A percentile compares a stretch with the other conserved stretches of the same genome.
These are phyloP conservation scores for Thymelicus sylvestris DNA, from an alignment of 2,888 invertebrate genomes.

Conservation along the genomic window DNA sequence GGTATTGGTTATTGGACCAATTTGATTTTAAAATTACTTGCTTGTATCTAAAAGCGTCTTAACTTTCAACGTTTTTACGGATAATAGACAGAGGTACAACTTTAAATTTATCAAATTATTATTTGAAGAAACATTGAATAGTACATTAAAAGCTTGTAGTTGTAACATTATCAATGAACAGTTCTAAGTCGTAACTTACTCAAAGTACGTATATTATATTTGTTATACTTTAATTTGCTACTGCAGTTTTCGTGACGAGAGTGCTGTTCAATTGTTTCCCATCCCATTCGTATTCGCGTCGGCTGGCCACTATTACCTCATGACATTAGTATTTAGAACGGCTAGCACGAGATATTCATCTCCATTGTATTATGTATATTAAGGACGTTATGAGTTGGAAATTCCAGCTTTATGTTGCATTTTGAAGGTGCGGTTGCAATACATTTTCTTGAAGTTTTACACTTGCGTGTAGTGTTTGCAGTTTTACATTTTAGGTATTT, in stretches of 20 bases:
- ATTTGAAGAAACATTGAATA: too few relatives aligned
- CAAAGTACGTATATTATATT: neutral
- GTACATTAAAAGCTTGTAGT: too few relatives aligned
- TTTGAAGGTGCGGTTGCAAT: slow-evolving; percentile 26
- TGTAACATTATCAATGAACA: too few relatives aligned
- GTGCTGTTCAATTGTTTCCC: slow-evolving; percentile 25
- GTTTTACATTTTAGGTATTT: too few relatives aligned
- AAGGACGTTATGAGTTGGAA: slow-evolving; percentile 36
- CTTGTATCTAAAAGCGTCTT: too few relatives aligned
- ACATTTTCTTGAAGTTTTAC: neutral
- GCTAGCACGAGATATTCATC: slow-evolving; percentile 35
- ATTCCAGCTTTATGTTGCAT: slow-evolving; percentile 31
- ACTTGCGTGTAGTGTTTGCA: too few relatives aligned
- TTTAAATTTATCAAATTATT: too few relatives aligned
- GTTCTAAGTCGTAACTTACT: too few relatives aligned
- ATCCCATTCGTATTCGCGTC: slow-evolving; percentile 33
- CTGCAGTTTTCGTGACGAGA: slow-evolving; percentile 27
- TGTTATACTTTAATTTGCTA: slow-evolving; percentile 2
- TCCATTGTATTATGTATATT: slow-evolving; percentile 38
- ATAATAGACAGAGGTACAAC: too few relatives aligned
- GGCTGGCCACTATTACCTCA: slow-evolving; percentile 36
- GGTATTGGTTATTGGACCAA: too few relatives aligned
- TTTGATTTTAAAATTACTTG: too few relatives aligned
- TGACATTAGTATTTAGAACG: slow-evolving; percentile 39
- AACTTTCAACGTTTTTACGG: too few relatives aligned